Evolutionary conservation across 2,113 vertebrate genomes (phyloP).

Genomic region (Mobula birostris): DNA sequence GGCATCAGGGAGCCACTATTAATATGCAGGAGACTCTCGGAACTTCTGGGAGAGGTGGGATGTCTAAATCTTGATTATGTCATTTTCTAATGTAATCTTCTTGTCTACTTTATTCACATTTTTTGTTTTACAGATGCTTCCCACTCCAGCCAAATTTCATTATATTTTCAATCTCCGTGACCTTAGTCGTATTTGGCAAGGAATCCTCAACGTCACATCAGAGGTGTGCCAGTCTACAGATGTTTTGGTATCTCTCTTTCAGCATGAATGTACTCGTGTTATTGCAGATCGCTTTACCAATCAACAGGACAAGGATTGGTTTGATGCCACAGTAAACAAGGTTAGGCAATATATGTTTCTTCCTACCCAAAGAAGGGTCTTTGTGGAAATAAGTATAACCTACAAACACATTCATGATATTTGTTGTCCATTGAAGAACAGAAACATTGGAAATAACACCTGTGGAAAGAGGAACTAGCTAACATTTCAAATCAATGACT

Average conservation of each 20-base stretch:
- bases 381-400: background rate
- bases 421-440: too few species aligned
- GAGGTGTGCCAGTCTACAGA: slow-evolving; percentile 59
- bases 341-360: slow-evolving; percentile 42
- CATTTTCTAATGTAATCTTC: background rate
- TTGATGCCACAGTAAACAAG: slow-evolving; percentile 56
- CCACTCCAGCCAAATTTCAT: slow-evolving; percentile 77
- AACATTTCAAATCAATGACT: too few species aligned
- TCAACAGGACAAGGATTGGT: slow-evolving; percentile 58
- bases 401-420: background rate
- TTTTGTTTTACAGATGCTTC: slow-evolving; percentile 65
- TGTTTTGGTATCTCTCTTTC: slow-evolving; percentile 63
- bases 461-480: too few species aligned
- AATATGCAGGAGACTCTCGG: too few species aligned
- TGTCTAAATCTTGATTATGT: too few species aligned
- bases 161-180: slow-evolving; percentile 78
- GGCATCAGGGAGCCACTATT: too few species aligned
- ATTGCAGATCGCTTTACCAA: slow-evolving; percentile 68
- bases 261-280: slow-evolving; percentile 68
- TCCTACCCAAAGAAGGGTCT: background rate
- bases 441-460: too few species aligned
- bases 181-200: slow-evolving; percentile 76
- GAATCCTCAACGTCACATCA: slow-evolving; percentile 59
- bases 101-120: background rate
- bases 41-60: too few species aligned